phyloP scores from a whole-genome alignment of 35 echinoderm and acorn worm genomes.

The Anneissia japonica region DNA sequence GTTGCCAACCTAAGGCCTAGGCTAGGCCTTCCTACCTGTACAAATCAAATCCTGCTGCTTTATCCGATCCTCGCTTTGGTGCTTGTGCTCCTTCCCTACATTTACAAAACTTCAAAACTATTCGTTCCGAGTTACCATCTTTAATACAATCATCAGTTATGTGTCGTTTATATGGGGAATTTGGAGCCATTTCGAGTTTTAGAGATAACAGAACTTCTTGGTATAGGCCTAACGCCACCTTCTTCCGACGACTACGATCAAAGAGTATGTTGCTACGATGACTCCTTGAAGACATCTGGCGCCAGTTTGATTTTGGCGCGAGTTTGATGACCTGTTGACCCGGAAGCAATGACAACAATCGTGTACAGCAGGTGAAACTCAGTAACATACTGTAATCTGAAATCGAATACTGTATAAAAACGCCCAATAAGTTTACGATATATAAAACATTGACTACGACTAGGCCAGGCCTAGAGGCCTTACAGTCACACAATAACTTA shows the following conservation, averaged over 20 bases:
- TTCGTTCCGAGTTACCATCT: not conserved
- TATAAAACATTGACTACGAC: no score
- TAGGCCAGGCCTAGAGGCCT: no score
- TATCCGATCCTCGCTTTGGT: slow-evolving; percentile 37
- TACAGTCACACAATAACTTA: no score
- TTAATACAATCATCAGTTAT: not conserved
- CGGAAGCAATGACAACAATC: not conserved
- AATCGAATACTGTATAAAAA: no score
- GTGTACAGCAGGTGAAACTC: no score
- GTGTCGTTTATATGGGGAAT: not conserved
- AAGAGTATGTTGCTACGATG: no score
- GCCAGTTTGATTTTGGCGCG: not conserved
- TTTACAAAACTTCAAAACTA: slow-evolving; percentile 36
- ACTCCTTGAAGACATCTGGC: no score
- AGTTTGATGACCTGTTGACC: not conserved
- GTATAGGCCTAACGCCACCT: no score
- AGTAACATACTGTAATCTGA: no score
- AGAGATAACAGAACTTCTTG: not conserved
- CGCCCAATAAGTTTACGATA: no score
- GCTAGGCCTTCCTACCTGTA: slow-evolving; percentile 21
- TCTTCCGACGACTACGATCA: no score
- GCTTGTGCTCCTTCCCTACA: slow-evolving; percentile 4
- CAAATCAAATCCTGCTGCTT: slow-evolving; percentile 57
- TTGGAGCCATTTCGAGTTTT: not conserved
- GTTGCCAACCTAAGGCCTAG: not conserved